Evolutionary conservation across 1,140 invertebrate genomes (phyloP), one percentile per base, ranked within the genome.

Genomic region (Hyles vespertilio): DNA sequence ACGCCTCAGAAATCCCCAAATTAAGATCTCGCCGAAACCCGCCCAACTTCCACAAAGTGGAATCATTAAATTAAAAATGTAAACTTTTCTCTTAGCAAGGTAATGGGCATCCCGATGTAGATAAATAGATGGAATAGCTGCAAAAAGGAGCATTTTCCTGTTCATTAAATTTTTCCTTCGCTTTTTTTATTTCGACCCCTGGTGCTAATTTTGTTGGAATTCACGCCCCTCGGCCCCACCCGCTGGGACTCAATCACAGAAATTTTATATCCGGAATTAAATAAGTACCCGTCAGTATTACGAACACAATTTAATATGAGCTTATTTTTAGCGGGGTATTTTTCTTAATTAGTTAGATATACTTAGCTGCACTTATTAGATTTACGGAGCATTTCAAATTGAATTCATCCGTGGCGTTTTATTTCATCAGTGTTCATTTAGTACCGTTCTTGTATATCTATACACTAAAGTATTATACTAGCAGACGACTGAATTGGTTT

Each of bases 41-140:
- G 84, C 83, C 87, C 84, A 87, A 86, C 87, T 87, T 87, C 87
- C 87, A 87, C 87, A 87, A 89, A 87, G 84, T 87, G 84, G 84
- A 89, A 90, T 90, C 89, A 89, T 90, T 89, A 90, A 90, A 90
- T 90, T 90, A 90, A 90, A 90, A 90, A 90, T 87, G 85, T 84
- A 89, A 90, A 89, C 88, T 90, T 90, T 90, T 90, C 88, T 89
- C 84, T 89, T 89, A 89, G 87, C 86, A 86, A 89, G 80, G 87
- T 90, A 89, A 90, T 90, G 89, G 89, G 87, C 87, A 90, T 88
- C 81, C 85, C 84, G 79, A 89, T 88, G 85, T 84, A 89, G 85
- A 90, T 89, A 89, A 89, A 90, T 90, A 89, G 86, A 87, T 89
- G 80, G 83, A 89, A 89, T 89, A 89, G 86, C 86, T 89, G 87